These are phyloP conservation scores for Peromyscus leucopus DNA, from an alignment of 2,113 vertebrate species.

Conservation along the genomic window DNA sequence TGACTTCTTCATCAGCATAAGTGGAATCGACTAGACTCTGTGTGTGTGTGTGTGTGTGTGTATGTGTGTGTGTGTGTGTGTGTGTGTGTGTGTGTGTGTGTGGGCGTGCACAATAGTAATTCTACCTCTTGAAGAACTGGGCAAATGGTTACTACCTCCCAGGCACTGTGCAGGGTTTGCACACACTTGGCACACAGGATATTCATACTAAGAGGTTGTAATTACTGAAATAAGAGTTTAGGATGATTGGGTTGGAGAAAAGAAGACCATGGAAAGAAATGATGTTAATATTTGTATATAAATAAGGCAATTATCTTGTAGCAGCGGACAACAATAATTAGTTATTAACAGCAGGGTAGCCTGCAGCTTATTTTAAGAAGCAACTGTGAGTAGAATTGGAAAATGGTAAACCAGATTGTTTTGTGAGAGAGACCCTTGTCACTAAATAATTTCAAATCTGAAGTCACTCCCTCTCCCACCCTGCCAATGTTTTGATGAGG, in stretches of 20 bases:
- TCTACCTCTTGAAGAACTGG: background rate
- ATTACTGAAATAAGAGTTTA: background rate
- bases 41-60: too few species aligned
- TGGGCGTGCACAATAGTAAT: background rate
- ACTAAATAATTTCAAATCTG: constrained; percentile 33
- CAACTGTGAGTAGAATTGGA: background rate
- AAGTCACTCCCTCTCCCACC: background rate
- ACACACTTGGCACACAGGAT: background rate
- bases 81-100: too few species aligned
- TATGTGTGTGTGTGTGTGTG: too few species aligned
- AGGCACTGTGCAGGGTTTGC: background rate
- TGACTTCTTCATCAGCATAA: background rate
- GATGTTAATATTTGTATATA: background rate
- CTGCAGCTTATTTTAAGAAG: background rate
- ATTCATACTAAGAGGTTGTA: background rate
- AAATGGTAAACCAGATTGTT: constrained; percentile 2
- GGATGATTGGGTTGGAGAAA: background rate
- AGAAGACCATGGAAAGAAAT: background rate
- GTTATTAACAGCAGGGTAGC: background rate
- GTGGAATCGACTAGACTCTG: background rate
- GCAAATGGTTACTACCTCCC: background rate
- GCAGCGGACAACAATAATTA: background rate
- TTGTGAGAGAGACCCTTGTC: background rate
- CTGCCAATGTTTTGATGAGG: constrained; percentile 29
- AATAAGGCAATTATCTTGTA: background rate